A percentile compares a stretch with the other conserved stretches of the same genome.
phyloP scores from a whole-genome alignment of 1,140 invertebrate genomes.

The Pogonognathellus flavescens region DNA sequence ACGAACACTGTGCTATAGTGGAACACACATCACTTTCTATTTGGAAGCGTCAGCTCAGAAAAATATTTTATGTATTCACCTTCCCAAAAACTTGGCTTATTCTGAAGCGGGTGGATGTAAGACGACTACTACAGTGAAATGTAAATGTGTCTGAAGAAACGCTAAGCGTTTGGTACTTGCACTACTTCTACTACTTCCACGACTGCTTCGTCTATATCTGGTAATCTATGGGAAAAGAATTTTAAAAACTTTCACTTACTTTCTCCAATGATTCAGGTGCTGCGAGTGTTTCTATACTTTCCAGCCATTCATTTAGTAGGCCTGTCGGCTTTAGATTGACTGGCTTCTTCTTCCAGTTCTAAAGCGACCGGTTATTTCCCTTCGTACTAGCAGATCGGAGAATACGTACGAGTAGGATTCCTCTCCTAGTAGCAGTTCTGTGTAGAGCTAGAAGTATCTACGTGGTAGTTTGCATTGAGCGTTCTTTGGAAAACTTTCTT shows the following conservation, averaged over 20 bases:
- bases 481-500: too few species aligned
- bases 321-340: slow-evolving; percentile 8
- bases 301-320: slow-evolving; percentile 28
- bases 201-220: background rate
- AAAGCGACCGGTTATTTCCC: background rate
- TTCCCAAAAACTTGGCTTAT: too few species aligned
- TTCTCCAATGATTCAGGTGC: slow-evolving; percentile 8
- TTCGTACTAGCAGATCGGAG: background rate
- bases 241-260: slow-evolving; percentile 40
- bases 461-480: too few species aligned
- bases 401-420: background rate
- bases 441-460: background rate
- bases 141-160: background rate
- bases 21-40: too few species aligned
- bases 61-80: too few species aligned
- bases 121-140: background rate
- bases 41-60: too few species aligned
- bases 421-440: background rate
- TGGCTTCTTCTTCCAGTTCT: background rate
- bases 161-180: background rate
- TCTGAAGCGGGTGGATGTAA: too few species aligned
- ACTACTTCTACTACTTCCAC: background rate
- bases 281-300: slow-evolving; percentile 3
- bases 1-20: too few species aligned
- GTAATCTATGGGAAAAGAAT: slow-evolving; percentile 1